phyloP scores from a whole-genome alignment of 1,140 invertebrate species.

The Anagrus nilaparvatae region DNA sequence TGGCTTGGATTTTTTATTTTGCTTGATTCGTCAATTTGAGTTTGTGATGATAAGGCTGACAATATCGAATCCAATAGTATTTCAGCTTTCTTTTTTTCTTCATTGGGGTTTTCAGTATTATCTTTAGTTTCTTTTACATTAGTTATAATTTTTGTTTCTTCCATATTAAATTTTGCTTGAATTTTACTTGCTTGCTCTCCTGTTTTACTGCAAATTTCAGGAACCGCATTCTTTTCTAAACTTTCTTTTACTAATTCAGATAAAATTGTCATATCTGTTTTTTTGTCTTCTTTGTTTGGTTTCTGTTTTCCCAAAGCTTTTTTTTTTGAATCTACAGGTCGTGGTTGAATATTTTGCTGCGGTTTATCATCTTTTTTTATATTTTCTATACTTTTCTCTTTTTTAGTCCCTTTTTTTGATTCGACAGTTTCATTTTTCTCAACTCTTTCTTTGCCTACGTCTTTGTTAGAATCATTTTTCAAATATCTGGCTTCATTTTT shows the following conservation, averaged over 20 bases:
- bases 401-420: background rate
- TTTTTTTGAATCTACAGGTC: background rate
- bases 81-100: slow-evolving; percentile 6
- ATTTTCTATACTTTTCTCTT: slow-evolving; percentile 2
- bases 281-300: background rate
- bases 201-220: too few species aligned
- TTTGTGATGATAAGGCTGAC: too few species aligned
- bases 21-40: too few species aligned
- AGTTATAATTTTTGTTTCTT: background rate
- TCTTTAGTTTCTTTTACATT: background rate
- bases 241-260: too few species aligned
- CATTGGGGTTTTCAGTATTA: background rate
- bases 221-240: too few species aligned
- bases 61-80: too few species aligned
- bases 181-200: slow-evolving; percentile 7
- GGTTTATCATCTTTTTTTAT: slow-evolving; percentile 9
- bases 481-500: slow-evolving; percentile 9
- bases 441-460: background rate
- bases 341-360: background rate
- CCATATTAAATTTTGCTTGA: background rate
- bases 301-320: background rate
- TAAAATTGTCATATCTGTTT: too few species aligned
- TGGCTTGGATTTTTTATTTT: too few species aligned
- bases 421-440: slow-evolving; percentile 1
- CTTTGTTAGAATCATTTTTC: slow-evolving; percentile 8